phyloP scores from a whole-genome alignment of 2,797 vertebrate species.

The Aselliscus stoliczkanus region DNA sequence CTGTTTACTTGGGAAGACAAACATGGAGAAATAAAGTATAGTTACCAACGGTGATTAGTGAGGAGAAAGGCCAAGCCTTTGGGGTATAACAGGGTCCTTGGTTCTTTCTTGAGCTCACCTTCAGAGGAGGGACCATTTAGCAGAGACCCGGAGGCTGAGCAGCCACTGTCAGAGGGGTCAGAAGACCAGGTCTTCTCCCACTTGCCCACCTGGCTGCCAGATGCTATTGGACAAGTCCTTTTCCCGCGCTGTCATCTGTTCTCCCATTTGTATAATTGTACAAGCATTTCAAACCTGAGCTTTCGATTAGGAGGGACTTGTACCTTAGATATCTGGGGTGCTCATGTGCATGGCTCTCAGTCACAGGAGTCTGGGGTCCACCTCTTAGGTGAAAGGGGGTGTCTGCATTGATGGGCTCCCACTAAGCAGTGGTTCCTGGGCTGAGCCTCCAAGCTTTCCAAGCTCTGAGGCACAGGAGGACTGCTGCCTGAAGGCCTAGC shows the following conservation, averaged over 20 bases:
- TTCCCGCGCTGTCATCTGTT: background rate
- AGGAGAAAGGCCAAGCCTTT: background rate
- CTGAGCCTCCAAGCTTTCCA: background rate
- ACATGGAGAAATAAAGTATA: background rate
- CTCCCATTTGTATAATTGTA: background rate
- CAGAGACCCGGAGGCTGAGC: background rate
- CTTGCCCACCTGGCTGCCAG: rapidly evolving
- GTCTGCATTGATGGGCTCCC: background rate
- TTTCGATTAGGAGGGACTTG: background rate
- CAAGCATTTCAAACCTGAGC: background rate
- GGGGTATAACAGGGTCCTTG: background rate
- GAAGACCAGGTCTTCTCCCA: background rate
- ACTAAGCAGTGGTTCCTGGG: background rate
- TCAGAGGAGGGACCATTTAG: background rate
- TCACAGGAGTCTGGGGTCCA: background rate
- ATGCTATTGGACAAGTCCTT: background rate
- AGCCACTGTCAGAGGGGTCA: background rate
- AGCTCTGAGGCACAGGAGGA: background rate
- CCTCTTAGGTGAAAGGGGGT: background rate
- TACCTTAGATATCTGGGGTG: background rate
- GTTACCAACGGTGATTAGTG: background rate
- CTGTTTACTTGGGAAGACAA: background rate
- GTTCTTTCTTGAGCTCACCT: background rate
- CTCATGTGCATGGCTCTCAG: background rate
- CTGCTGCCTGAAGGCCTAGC: background rate